Evolutionary conservation across 2,797 vertebrate species (phyloP).

Genomic region (Lycodopsis pacificus): DNA sequence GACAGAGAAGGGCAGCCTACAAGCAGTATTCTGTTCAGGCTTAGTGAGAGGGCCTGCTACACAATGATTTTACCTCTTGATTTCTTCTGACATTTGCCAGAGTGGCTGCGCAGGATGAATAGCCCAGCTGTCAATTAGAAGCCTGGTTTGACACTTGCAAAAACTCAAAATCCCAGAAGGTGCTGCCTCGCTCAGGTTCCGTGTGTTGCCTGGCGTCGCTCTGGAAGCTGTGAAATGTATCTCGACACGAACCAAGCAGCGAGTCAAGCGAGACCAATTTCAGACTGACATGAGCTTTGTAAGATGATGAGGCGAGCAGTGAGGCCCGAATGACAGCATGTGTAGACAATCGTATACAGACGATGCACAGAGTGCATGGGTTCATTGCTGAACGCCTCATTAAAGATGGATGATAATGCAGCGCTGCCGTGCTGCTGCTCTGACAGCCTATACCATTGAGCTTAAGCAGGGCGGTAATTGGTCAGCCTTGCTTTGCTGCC

Average conservation of each 20-base stretch:
- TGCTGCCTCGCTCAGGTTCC: conserved; percentile 60
- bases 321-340: conserved; percentile 63
- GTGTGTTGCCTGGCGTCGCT: conserved; percentile 32
- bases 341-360: conserved; percentile 73
- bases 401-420: conserved; percentile 76
- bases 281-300: conserved; percentile 57
- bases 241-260: conserved; percentile 42
- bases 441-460: conserved; percentile 50
- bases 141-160: conserved; percentile 65
- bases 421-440: conserved; percentile 45
- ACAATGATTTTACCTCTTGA: conserved; percentile 66
- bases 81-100: conserved; percentile 72
- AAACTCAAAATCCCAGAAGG: conserved; percentile 71
- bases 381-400: conserved; percentile 65
- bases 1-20: conserved; percentile 51
- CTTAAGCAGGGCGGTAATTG: conserved; percentile 51
- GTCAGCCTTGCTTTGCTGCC: conserved; percentile 43
- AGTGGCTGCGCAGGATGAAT: conserved; percentile 53
- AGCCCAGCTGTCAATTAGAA: conserved; percentile 74
- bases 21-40: conserved; percentile 43
- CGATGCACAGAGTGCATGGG: conserved; percentile 63
- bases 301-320: conserved; percentile 51
- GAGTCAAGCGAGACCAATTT: conserved; percentile 42
- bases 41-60: conserved; percentile 30
- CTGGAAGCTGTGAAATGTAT: conserved; percentile 61